These are phyloP conservation scores for Phataginus tricuspis DNA, from an alignment of 2,797 vertebrate genomes.

Conservation along the genomic window DNA sequence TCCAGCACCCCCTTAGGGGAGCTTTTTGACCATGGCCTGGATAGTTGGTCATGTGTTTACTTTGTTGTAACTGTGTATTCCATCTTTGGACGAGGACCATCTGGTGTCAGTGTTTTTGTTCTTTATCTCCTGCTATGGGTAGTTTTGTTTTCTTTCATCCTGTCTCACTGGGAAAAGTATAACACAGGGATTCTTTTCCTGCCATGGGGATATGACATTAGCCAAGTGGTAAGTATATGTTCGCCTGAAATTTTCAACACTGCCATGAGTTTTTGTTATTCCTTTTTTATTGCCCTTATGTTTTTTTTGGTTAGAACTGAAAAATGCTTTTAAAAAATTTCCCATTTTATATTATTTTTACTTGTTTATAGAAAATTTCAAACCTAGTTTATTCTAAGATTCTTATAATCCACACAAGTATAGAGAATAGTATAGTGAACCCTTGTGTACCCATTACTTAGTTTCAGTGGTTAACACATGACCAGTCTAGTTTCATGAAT, in stretches of 20 bases:
- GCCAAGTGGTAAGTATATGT: constrained; percentile 94
- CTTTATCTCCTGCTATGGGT: constrained; percentile 97
- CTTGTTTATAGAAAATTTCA: constrained; percentile 21
- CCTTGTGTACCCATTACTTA: neutral
- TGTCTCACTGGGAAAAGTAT: constrained; percentile 99
- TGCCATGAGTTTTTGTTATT: neutral
- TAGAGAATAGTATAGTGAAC: neutral
- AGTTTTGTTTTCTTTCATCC: constrained; percentile 98
- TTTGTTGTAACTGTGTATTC: constrained; percentile 98
- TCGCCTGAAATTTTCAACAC: constrained; percentile 4
- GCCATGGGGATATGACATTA: constrained; percentile 99
- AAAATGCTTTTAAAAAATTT: neutral
- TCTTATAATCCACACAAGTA: no score
- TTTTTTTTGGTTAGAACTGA: constrained; percentile 34
- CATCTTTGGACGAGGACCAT: constrained; percentile 94
- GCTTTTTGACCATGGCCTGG: constrained; percentile 98
- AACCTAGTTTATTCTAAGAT: neutral
- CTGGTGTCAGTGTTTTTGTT: constrained; percentile 92
- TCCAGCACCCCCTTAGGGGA: constrained; percentile 97
- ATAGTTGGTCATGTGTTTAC: constrained; percentile 98
- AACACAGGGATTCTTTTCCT: constrained; percentile 98
- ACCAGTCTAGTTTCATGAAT: neutral
- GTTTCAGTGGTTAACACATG: neutral
- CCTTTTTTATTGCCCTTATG: neutral
- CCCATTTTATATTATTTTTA: neutral